Evolutionary conservation across 1,140 invertebrate species (phyloP).

Genomic region (Drosophila azteca): DNA sequence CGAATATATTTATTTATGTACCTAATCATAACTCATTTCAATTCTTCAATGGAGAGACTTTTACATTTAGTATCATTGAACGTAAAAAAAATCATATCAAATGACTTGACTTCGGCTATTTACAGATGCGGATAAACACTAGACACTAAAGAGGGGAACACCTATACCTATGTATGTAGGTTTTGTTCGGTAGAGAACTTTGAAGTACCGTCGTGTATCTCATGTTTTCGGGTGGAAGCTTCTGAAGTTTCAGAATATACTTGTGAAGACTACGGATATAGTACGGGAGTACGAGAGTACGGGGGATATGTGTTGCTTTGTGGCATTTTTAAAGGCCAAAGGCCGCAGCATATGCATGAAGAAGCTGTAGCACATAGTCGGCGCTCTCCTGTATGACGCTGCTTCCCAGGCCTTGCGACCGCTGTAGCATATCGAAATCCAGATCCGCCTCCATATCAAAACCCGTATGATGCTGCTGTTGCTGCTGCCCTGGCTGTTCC

Average conservation of each 20-base stretch:
- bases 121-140: conserved; percentile 45
- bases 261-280: conserved; percentile 10
- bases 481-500: conserved; percentile 11
- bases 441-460: conserved; percentile 22
- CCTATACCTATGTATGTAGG: conserved; percentile 1
- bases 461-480: conserved; percentile 17
- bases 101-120: conserved; percentile 67
- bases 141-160: conserved; percentile 36
- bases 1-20: conserved; percentile 28
- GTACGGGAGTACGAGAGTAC: conserved; percentile 5
- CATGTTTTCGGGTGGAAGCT: conserved; percentile 12
- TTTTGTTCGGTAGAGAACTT: conserved; percentile 19
- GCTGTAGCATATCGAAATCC: conserved; percentile 56
- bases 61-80: conserved; percentile 37
- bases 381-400: conserved; percentile 69
- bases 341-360: conserved; percentile 70
- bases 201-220: conserved; percentile 10
- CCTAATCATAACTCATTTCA: conserved; percentile 52
- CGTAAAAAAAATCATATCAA: conserved; percentile 72
- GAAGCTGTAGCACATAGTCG: conserved; percentile 65
- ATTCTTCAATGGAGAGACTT: conserved; percentile 22
- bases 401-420: conserved; percentile 63
- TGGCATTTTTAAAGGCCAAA: conserved; percentile 60
- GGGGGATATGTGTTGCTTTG: conserved; percentile 49
- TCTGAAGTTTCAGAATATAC: conserved; percentile 20